A percentile compares a stretch with the other conserved stretches of the same genome.
Evolutionary conservation across 2,113 vertebrate genomes (phyloP).

Genomic region (Archilochus colubris): DNA sequence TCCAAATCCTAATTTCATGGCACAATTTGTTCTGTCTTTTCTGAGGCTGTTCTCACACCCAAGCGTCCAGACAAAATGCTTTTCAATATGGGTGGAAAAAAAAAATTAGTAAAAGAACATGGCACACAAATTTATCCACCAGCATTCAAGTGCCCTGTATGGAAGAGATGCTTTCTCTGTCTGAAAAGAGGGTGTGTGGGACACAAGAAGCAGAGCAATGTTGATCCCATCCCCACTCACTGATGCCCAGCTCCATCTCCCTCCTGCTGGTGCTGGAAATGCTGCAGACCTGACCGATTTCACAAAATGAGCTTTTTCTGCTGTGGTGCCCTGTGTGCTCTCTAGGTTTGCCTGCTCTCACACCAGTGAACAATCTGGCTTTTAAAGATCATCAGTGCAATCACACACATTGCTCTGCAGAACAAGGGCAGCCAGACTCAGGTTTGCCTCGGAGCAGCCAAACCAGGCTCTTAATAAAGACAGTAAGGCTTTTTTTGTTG

Average conservation of each 20-base stretch:
- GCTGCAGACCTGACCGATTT: not conserved
- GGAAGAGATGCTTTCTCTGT: not conserved
- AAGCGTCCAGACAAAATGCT: not conserved
- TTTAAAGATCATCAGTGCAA: not conserved
- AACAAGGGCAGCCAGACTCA: not conserved
- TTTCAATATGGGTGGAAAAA: not conserved
- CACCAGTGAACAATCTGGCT: accelerated
- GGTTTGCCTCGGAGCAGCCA: not conserved
- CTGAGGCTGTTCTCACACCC: not conserved
- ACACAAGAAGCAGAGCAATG: not conserved
- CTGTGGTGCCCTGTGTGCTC: not conserved
- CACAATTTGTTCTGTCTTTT: not conserved
- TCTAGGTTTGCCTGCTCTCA: not conserved
- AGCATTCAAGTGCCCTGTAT: accelerated
- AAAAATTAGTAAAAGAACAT: accelerated
- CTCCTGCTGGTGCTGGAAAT: not conserved
- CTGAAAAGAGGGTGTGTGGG: accelerated
- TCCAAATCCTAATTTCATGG: constrained; percentile 24
- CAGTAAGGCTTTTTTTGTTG: too few species aligned
- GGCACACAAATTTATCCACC: not conserved
- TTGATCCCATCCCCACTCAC: not conserved
- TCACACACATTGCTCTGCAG: not conserved
- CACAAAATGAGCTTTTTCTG: not conserved
- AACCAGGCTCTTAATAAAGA: not conserved
- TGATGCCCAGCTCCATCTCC: not conserved